phyloP scores from a whole-genome alignment of 1,140 invertebrate genomes.

The Bombus waltoni region DNA sequence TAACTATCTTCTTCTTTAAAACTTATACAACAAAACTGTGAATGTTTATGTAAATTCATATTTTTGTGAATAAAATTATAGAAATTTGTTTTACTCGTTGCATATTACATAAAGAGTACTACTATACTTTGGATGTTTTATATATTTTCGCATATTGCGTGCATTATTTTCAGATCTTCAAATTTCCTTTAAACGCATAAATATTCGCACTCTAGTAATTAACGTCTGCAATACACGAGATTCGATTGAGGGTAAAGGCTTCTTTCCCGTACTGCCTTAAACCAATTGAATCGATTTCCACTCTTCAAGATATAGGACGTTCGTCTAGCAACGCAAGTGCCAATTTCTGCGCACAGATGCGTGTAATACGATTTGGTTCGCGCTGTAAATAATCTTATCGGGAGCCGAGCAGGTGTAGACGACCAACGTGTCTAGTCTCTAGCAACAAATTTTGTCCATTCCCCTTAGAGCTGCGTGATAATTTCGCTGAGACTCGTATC shows the following conservation, averaged over 20 bases:
- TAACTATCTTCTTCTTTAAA: too few relatives aligned
- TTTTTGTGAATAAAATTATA: too few relatives aligned
- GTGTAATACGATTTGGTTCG: constrained; percentile 64
- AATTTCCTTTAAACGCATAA: too few relatives aligned
- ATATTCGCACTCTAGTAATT: not conserved
- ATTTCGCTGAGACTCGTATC: constrained; percentile 30
- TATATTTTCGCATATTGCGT: too few relatives aligned
- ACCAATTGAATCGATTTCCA: constrained; percentile 38
- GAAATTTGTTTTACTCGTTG: too few relatives aligned
- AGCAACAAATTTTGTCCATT: constrained; percentile 43
- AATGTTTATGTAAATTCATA: too few relatives aligned
- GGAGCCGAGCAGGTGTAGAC: constrained; percentile 46
- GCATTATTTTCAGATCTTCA: too few relatives aligned
- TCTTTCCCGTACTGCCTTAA: not conserved
- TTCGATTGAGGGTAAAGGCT: not conserved
- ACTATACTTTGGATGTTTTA: too few relatives aligned
- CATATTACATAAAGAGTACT: too few relatives aligned
- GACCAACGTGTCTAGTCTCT: constrained; percentile 16
- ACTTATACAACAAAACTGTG: too few relatives aligned
- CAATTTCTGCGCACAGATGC: constrained; percentile 64
- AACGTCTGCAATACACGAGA: not conserved
- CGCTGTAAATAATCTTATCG: constrained; percentile 69
- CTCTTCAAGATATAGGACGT: constrained; percentile 35
- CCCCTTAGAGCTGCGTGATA: constrained; percentile 3
- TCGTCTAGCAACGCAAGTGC: constrained; percentile 21